These are phyloP conservation scores for Neoarius graeffei DNA, from an alignment of 2,113 vertebrate genomes.

Conservation along the genomic window DNA sequence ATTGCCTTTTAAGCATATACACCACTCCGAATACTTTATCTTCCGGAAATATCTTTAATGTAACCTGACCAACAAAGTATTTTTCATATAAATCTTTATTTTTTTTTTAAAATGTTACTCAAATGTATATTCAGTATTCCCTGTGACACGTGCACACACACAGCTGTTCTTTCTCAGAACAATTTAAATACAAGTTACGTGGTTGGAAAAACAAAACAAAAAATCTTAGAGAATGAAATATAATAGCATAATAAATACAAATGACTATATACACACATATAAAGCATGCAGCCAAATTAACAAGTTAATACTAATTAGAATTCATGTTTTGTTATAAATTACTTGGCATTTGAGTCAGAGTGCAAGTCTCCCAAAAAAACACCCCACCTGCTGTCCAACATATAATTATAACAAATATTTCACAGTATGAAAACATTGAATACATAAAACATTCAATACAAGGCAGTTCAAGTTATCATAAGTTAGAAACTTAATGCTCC, in stretches of 20 bases:
- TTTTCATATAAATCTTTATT: too few relatives aligned
- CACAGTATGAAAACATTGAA: background rate
- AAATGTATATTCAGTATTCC: too few relatives aligned
- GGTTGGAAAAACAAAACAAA: background rate
- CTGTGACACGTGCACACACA: too few relatives aligned
- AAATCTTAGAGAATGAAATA: background rate
- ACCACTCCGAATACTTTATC: background rate
- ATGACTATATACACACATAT: background rate
- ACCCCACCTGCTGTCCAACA: background rate
- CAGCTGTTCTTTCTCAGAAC: background rate
- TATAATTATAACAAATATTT: background rate
- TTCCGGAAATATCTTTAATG: background rate
- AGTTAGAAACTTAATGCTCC: background rate
- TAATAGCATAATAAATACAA: background rate
- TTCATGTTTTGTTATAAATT: conserved; percentile 8
- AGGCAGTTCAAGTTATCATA: background rate
- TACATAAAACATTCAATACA: background rate
- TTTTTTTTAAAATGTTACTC: too few relatives aligned
- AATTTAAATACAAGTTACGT: background rate
- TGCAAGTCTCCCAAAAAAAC: background rate
- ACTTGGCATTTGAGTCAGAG: background rate
- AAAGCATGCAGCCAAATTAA: background rate
- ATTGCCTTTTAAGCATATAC: background rate
- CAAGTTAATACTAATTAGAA: background rate
- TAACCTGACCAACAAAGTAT: background rate